Evolutionary conservation across 2,113 vertebrate species (phyloP).

Genomic region (Nansenia antarctica): DNA sequence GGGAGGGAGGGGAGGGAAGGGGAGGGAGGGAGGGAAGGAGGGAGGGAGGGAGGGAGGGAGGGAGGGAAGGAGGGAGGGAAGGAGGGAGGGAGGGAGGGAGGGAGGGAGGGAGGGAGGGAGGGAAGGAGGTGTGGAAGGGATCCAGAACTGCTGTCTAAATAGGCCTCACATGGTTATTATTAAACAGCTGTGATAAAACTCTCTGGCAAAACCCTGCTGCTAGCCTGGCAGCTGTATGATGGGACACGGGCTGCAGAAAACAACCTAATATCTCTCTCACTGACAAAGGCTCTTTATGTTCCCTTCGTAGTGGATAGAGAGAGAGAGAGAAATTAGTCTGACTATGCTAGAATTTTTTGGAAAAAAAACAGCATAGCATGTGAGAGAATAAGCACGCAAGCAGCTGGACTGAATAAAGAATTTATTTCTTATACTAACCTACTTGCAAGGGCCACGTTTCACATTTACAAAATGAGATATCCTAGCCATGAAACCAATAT

Average conservation of each 20-base stretch:
- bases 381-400: too few relatives aligned
- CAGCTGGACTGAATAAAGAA: too few relatives aligned
- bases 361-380: not conserved
- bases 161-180: constrained; percentile 7
- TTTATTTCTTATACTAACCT: too few relatives aligned
- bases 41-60: not conserved
- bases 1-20: too few relatives aligned
- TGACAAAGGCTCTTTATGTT: constrained; percentile 6
- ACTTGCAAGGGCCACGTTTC: not conserved
- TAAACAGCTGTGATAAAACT: constrained; percentile 11
- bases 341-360: not conserved
- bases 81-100: not conserved
- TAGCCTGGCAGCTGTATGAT: not conserved
- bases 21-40: not conserved
- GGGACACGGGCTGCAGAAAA: not conserved
- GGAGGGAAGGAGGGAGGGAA: not conserved
- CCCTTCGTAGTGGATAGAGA: not conserved
- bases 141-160: constrained; percentile 6
- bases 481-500: too few relatives aligned
- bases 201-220: not conserved
- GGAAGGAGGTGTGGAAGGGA: not conserved
- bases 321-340: not conserved
- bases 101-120: not conserved
- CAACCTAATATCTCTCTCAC: not conserved
- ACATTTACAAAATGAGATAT: too few relatives aligned